Conservation (phyloP, 2,113 vertebrate genomes). For the Zosterops pallidus region DNA sequence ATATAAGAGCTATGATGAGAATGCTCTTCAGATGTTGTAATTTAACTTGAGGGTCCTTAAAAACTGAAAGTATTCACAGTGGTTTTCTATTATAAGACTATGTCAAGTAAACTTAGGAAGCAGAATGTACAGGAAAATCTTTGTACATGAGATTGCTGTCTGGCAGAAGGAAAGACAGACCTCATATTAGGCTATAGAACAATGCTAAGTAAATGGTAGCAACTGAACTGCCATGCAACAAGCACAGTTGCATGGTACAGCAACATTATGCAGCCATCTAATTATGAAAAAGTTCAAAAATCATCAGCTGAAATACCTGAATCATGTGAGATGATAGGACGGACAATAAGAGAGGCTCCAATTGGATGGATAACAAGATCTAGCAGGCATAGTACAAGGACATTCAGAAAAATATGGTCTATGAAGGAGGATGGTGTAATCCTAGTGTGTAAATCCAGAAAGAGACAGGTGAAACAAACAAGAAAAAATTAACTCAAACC, state of each 20-base stretch:
- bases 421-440: background rate
- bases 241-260: background rate
- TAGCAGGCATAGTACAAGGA: background rate
- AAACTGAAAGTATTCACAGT: background rate
- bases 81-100: background rate
- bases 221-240: background rate
- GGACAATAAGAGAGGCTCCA: background rate
- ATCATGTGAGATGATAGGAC: background rate
- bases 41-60: background rate
- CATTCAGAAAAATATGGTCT: background rate
- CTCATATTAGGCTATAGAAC: fast-evolving
- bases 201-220: background rate
- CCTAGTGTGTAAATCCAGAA: background rate
- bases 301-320: background rate
- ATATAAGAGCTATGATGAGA: background rate
- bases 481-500: background rate
- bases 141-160: background rate
- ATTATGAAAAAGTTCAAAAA: background rate
- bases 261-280: background rate
- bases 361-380: background rate
- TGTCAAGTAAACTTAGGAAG: background rate
- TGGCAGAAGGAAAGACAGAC: background rate
- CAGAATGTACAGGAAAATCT: background rate
- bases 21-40: background rate
- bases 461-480: background rate